Percentiles rank a stretch among this genome's conserved stretches.
Evolutionary conservation across 2,113 vertebrate genomes (phyloP).

Genomic region (Chaetorhynchus papuensis): DNA sequence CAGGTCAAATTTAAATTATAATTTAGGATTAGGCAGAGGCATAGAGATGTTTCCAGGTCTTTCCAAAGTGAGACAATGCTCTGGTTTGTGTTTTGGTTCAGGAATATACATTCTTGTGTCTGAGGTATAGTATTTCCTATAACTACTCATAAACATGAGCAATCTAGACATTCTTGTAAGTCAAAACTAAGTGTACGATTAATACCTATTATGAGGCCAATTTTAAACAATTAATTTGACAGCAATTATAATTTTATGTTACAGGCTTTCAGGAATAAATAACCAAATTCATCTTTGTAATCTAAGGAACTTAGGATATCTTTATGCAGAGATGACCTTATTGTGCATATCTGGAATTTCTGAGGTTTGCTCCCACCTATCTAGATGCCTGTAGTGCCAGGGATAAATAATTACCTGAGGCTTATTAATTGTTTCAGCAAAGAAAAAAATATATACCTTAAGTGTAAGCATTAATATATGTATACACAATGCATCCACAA

Average conservation of each 20-base stretch:
- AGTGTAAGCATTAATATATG: constrained; percentile 71
- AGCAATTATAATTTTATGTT: constrained; percentile 43
- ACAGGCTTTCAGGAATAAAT: constrained; percentile 52
- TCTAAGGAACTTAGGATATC: constrained; percentile 64
- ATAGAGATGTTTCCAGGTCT: not conserved
- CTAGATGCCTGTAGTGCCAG: constrained; percentile 56
- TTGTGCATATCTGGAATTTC: constrained; percentile 65
- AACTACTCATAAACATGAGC: constrained; percentile 45
- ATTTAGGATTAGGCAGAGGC: constrained; percentile 33
- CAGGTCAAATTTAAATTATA: constrained; percentile 53
- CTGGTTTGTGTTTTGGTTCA: constrained; percentile 32
- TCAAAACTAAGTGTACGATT: constrained; percentile 52
- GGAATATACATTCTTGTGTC: not conserved
- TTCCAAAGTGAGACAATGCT: constrained; percentile 37
- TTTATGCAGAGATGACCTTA: constrained; percentile 64
- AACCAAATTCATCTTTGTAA: constrained; percentile 49
- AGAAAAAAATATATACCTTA: constrained; percentile 72
- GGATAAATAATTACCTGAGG: constrained; percentile 66
- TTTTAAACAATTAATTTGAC: constrained; percentile 64
- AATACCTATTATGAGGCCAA: constrained; percentile 45
- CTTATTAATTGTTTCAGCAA: constrained; percentile 74
- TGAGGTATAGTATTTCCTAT: constrained; percentile 41
- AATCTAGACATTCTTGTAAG: constrained; percentile 45
- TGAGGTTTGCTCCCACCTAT: constrained; percentile 58
- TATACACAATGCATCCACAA: constrained; percentile 60